A percentile compares a stretch with the other conserved stretches of the same genome.
These are phyloP conservation scores for Silurus lanzhouensis DNA, from an alignment of 2,797 vertebrate species.

Conservation along the genomic window DNA sequence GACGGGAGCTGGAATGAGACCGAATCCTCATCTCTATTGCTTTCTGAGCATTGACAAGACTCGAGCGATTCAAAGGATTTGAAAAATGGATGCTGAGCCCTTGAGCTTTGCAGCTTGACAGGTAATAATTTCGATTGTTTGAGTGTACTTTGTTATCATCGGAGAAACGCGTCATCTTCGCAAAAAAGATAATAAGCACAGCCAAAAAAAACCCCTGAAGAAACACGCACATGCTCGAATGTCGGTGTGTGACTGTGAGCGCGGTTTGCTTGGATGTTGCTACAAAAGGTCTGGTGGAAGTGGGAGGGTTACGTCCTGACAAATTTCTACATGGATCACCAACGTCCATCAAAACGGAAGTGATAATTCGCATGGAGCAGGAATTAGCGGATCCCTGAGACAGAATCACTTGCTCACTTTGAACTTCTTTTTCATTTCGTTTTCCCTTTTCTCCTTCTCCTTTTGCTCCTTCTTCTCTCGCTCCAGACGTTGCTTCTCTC, in stretches of 20 bases:
- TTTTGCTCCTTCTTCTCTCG: conserved; percentile 76
- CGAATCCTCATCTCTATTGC: background rate
- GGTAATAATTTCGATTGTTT: conserved; percentile 2
- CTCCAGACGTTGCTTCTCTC: conserved; percentile 74
- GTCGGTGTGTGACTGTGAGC: background rate
- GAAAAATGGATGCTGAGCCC: background rate
- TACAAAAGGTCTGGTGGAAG: background rate
- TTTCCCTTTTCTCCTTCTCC: conserved; percentile 75
- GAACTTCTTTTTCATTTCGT: conserved; percentile 77
- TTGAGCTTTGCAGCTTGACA: background rate
- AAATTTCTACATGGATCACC: background rate
- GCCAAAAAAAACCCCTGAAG: background rate
- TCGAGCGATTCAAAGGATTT: background rate
- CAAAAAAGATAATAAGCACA: background rate
- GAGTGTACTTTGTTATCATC: background rate
- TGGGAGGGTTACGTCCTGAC: too few species aligned
- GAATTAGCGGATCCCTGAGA: too few species aligned
- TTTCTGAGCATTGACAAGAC: background rate
- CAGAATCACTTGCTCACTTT: conserved; percentile 67
- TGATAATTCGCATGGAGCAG: background rate
- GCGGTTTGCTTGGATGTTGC: background rate
- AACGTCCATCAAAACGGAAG: background rate
- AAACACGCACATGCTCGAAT: background rate
- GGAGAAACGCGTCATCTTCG: background rate
- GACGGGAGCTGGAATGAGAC: background rate